Evolutionary conservation across 2,113 vertebrate species (phyloP).

Genomic region (Mohoua ochrocephala): DNA sequence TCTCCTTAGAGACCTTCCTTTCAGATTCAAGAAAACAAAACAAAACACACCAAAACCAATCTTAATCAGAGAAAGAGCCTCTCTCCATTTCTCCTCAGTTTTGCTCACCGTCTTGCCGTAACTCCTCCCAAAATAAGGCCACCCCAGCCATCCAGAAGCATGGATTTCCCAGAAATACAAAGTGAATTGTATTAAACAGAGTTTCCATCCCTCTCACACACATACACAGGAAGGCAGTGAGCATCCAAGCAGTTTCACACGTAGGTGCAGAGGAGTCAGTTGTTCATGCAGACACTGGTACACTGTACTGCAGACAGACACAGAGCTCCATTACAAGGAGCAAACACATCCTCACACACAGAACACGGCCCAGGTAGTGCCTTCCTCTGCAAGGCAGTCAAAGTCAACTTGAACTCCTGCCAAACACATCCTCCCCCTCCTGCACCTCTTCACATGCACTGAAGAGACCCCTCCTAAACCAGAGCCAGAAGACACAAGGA

Average conservation of each 20-base stretch:
- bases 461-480: neutral
- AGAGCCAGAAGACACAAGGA: neutral
- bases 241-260: neutral
- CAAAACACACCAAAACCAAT: neutral
- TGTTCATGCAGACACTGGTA: neutral
- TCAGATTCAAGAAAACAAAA: neutral
- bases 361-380: neutral
- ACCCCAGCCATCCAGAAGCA: neutral
- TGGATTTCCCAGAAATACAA: neutral
- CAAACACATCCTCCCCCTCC: neutral
- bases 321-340: neutral
- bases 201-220: neutral
- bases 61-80: neutral
- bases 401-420: neutral
- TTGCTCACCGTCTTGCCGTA: neutral
- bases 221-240: neutral
- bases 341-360: neutral
- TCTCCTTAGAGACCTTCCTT: neutral
- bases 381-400: neutral
- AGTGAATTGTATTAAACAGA: neutral
- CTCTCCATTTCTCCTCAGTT: neutral
- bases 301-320: neutral
- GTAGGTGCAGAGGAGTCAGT: neutral
- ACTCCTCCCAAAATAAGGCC: neutral
- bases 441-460: neutral